Percentiles rank a stretch among this genome's conserved stretches.
phyloP scores from a whole-genome alignment of 2,888 invertebrate genomes.

The Alsophila aescularia region DNA sequence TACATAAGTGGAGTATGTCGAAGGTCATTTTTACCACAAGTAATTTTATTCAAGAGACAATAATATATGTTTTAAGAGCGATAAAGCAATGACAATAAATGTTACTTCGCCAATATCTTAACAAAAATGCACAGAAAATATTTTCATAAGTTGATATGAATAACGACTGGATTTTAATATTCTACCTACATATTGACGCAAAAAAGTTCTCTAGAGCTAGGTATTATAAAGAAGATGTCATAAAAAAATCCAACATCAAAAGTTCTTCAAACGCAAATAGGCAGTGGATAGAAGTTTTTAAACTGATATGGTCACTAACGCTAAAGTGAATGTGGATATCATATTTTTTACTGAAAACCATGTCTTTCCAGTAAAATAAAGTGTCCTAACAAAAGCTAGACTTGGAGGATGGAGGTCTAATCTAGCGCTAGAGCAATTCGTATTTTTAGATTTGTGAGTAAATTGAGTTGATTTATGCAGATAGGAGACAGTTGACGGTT shows the following conservation, averaged over 20 bases:
- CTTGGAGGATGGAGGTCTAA: background rate
- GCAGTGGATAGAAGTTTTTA: too few species aligned
- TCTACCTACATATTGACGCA: slow-evolving; percentile 14
- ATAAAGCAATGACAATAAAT: slow-evolving; percentile 51
- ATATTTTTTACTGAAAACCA: slow-evolving; percentile 10
- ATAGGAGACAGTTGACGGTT: slow-evolving; percentile 64
- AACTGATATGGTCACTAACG: slow-evolving; percentile 10
- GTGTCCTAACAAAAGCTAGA: background rate
- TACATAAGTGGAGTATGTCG: background rate
- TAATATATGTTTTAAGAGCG: slow-evolving; percentile 50
- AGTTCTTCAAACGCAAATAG: slow-evolving; percentile 1
- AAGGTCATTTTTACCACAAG: slow-evolving; percentile 46
- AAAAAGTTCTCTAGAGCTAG: slow-evolving; percentile 1
- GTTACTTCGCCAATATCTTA: slow-evolving; percentile 33
- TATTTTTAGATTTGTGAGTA: slow-evolving; percentile 43
- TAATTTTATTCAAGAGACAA: slow-evolving; percentile 57
- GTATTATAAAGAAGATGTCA: slow-evolving; percentile 32
- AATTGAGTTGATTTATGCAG: slow-evolving; percentile 68
- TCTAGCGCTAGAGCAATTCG: slow-evolving; percentile 18
- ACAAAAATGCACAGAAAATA: slow-evolving; percentile 26
- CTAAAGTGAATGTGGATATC: background rate
- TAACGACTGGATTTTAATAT: slow-evolving; percentile 27
- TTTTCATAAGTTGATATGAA: slow-evolving; percentile 19
- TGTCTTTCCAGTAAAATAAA: slow-evolving; percentile 2
- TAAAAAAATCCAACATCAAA: slow-evolving; percentile 28